Evolutionary conservation across 2,888 invertebrate species (phyloP), one percentile per base, ranked within the genome.

Genomic region (Epicampocera succincta): DNA sequence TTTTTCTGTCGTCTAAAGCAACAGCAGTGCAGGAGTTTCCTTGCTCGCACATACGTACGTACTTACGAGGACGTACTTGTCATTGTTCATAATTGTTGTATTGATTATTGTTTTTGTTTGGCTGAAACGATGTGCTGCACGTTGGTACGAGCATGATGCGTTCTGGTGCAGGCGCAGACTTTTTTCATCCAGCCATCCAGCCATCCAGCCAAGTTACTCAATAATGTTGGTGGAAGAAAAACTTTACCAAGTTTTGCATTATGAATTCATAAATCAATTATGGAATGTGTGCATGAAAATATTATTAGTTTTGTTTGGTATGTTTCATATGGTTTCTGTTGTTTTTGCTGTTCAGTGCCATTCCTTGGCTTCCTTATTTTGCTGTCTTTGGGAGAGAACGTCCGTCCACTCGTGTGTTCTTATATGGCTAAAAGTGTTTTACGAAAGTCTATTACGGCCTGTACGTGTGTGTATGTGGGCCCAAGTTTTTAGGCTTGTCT

Each of bases 181-280:
- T 56, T 56, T 69, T 56, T 11, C 3, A 56, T 6, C 42, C 66
- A 52, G 40, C 73, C 73, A 73, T 52, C 66, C 72, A 74, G 25
- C 33, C 44, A 75, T 11, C 40, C 65, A 66, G 25, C 66, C 46
- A 63, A 54, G 44, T 71, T 42, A 17, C 13, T 66, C 42, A 66
- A 46, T 69, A 40, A 83, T 83, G 84, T 83, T 85, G 84, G 85
- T 63, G 66, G 44, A 66, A 8, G 5, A 77, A 52, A 72, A 73
- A 79, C 69, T 15, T 33, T 42, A 60, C 61, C 33, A 81, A 83
- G 85, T 87, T 88, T 88, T 88, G 86, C 89, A 89, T 89, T 89
- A 89, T 88, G 88, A 89, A 89, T 89, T 89, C 89, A 89, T 89
- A 89, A 89, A 89, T 89, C 89, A 89, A 89, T 89, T 89, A 89